A percentile compares a stretch with the other conserved stretches of the same genome.
These are phyloP conservation scores for Dichetophora obliterata DNA, from an alignment of 2,888 invertebrate species.

Conservation along the genomic window DNA sequence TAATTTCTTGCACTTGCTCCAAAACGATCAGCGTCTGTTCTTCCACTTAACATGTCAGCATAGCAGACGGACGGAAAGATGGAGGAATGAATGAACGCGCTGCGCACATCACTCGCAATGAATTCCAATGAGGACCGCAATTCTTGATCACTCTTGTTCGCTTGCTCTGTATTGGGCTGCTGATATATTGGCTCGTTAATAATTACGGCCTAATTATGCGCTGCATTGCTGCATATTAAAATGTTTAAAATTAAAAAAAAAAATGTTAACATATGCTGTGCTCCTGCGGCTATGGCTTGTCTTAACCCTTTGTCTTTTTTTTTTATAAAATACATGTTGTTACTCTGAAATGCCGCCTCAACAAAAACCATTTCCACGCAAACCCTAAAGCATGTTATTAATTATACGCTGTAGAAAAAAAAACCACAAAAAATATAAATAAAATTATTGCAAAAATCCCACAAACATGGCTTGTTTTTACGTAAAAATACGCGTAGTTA, in stretches of 20 bases:
- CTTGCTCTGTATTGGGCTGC: not conserved
- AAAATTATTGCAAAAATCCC: not conserved
- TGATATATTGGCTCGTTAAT: conserved; percentile 37
- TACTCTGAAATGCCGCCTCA: not conserved
- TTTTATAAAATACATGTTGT: not conserved
- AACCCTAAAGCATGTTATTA: conserved; percentile 33
- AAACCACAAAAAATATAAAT: no score
- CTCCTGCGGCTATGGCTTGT: conserved; percentile 24
- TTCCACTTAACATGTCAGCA: conserved; percentile 9
- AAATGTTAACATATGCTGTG: conserved; percentile 24
- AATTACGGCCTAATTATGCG: conserved; percentile 30
- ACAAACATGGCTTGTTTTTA: not conserved
- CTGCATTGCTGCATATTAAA: conserved; percentile 32
- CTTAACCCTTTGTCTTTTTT: not conserved
- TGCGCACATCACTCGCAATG: not conserved
- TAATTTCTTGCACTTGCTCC: conserved; percentile 21
- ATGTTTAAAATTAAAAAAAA: conserved; percentile 21
- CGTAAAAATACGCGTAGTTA: not conserved
- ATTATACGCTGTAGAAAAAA: conserved; percentile 9
- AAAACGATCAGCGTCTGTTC: not conserved
- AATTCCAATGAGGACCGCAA: not conserved
- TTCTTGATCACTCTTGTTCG: not conserved
- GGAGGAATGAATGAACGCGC: no score
- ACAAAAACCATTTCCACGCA: conserved; percentile 26
- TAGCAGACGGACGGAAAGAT: not conserved